phyloP scores from a whole-genome alignment of 2,113 vertebrate genomes.

The human region DNA sequence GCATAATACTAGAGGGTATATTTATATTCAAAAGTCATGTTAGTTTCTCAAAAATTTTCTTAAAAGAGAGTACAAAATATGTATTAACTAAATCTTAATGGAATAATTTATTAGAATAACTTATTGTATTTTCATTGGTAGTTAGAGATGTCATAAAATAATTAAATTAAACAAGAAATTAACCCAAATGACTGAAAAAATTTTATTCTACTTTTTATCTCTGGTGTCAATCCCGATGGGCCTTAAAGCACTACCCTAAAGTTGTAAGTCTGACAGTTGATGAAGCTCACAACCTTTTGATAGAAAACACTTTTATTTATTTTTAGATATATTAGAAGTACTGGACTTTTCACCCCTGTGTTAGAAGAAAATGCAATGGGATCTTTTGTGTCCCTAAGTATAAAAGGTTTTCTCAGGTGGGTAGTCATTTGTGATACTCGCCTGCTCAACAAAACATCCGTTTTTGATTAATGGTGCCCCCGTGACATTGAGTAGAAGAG shows the following conservation, averaged over 20 bases:
- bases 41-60: background rate
- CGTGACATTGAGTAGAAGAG: background rate
- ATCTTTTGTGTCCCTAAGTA: background rate
- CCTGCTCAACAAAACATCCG: background rate
- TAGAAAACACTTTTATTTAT: background rate
- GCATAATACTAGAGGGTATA: background rate
- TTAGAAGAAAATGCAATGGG: background rate
- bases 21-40: background rate
- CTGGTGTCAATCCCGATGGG: background rate
- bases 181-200: background rate
- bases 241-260: background rate
- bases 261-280: background rate
- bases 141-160: background rate
- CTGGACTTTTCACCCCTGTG: background rate
- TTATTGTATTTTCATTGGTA: background rate
- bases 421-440: background rate
- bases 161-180: background rate
- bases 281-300: background rate
- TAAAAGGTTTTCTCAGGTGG: constrained; percentile 3
- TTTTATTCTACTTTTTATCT: background rate
- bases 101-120: background rate
- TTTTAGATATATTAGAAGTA: background rate
- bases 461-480: constrained; percentile 45
- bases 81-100: background rate
- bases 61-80: background rate